Base-by-base conservation (phyloP, 1,140 invertebrate species). In the Ceratosolen fusciceps region DNA sequence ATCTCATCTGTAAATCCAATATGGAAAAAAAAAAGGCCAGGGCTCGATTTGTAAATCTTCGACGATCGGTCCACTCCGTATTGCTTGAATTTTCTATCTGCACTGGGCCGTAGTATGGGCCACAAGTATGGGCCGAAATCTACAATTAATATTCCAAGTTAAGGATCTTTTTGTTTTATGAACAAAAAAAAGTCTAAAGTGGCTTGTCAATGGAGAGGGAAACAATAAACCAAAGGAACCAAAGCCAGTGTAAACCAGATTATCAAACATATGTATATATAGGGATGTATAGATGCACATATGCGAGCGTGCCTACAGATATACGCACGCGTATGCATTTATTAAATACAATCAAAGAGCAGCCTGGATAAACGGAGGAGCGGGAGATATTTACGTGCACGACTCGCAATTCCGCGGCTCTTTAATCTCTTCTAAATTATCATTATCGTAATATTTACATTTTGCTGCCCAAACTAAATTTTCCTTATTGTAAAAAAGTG, bases 261-360 rank as follows among this genome's bases (percentile, higher is more conserved):
- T 80, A 83, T 81, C 80, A 80, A 83, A 84, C 81, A 85, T 82
- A 84, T 85, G 83, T 81, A 84, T 84, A 83, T 81, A 83, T 83
- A 83, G 67, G 77, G 26, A 31, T 52, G 52, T 29, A 60, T 26
- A 29, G 24, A 26, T 26, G 29, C 29, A 24, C 29, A 24, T 68
- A 58, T 77, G 39, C 56, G 37, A 37, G 54, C 37, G 43, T 49
- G 29, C 56, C 75, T 70, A 80, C 26, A 82, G 81, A 85, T 82
- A 84, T 84, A 84, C 81, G 84, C 84, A 82, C 81, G 84, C 83
- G 83, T 77, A 80, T 74, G 60, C 43, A 80, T 88, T 87, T 88
- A 87, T 88, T 88, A 87, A 87, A 87, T 85, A 88, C 87, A 88
- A 87, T 88, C 87, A 88, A 86, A 88, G 86, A 88, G 86, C 85